Base-by-base conservation (phyloP, 2,888 invertebrate species). In the Stenodera caucasica region DNA sequence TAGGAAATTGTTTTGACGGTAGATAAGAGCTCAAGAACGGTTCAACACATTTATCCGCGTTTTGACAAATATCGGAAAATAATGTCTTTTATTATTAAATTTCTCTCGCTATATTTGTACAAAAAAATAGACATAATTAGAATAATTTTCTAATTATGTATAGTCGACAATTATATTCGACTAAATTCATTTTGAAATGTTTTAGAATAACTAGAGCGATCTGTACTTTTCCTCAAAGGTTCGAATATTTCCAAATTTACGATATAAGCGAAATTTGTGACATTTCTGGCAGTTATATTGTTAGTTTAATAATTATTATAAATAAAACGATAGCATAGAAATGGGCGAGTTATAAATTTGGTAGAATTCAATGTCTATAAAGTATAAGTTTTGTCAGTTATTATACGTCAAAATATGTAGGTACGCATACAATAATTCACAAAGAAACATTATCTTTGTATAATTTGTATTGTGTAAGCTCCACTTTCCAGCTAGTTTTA, bases 361-460 rank as follows among this genome's bases (percentile, higher is more conserved):
- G 23, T 45, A 12, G 12, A 23, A 30, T 30, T 30, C 8, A 8
- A 7, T 9, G 5, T 30, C 30, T 7, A 9, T 30, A 30, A 45
- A 23, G 45, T 21, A 21, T 2, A 45, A 45, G 12, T 45, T 45
- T 45, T 12, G 11, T 18, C 21, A 21, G 21, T 21, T 45, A 21
- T 45, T 21, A 45, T 21, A 45, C 21, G 23, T 21, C 30, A 7
- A 30, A 30, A 30, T 7, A 30, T 8, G 8, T 6, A 11, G 40
- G 53, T 32, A 57, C 45, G 40, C 50, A 57, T 54, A 53, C 49
- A 57, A 61, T 51, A 54, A 61, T 50, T 61, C 57, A 61, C 54
- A 57, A 57, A 54, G 54, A 61, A 57, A 57, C 61, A 61, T 57
- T 61, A 57, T 55, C 57, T 61, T 57, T 52, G 61, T 61, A 45